Conservation (phyloP, 2,113 vertebrate genomes). For the Neomonachus schauinslandi region DNA sequence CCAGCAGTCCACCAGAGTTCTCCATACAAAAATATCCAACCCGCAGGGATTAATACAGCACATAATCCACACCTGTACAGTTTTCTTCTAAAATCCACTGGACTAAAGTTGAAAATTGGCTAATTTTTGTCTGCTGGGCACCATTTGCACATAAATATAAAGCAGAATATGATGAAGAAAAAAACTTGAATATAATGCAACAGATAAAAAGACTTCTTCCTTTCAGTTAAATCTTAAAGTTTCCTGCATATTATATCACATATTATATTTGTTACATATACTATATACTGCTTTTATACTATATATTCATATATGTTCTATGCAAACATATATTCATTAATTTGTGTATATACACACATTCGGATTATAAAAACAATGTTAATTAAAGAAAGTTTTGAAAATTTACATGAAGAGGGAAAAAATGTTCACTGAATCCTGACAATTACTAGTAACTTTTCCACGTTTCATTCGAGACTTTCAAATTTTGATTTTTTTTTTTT, state of each 20-base stretch:
- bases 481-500: background rate
- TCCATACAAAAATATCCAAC: background rate
- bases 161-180: background rate
- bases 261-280: background rate
- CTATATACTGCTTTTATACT: background rate
- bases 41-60: background rate
- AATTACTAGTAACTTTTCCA: background rate
- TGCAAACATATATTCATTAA: background rate
- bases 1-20: background rate
- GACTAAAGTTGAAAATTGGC: background rate
- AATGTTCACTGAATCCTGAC: background rate
- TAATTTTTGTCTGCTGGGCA: background rate
- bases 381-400: background rate
- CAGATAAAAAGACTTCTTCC: background rate
- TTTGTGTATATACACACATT: background rate
- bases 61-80: background rate
- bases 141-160: background rate
- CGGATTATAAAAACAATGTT: background rate
- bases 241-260: background rate
- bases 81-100: constrained; percentile 47
- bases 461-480: background rate
- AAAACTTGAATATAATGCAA: background rate
- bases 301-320: background rate
- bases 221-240: background rate
- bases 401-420: background rate